phyloP scores from a whole-genome alignment of 2,888 invertebrate species.

The Cheilosia vernalis region DNA sequence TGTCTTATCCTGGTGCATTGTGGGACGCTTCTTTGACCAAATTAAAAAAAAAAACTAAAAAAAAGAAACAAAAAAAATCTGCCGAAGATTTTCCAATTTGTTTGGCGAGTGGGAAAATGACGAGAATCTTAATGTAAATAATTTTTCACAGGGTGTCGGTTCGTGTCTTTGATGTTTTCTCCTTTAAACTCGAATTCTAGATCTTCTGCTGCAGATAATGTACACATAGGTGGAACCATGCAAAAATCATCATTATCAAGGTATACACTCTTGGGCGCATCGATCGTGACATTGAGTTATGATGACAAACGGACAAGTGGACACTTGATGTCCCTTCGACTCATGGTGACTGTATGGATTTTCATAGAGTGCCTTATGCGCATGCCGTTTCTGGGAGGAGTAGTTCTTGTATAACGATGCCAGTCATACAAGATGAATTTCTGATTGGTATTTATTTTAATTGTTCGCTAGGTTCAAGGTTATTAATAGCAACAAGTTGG shows the following conservation, averaged over 20 bases:
- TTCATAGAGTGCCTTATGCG: neutral
- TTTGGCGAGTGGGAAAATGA: constrained; percentile 49
- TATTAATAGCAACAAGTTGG: neutral
- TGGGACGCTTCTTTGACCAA: constrained; percentile 35
- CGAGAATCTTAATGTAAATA: constrained; percentile 44
- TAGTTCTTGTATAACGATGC: neutral
- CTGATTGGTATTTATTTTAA: neutral
- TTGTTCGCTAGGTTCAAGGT: neutral
- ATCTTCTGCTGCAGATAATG: constrained; percentile 48
- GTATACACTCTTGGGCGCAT: constrained; percentile 16
- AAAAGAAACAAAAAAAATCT: neutral
- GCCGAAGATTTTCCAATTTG: constrained; percentile 22
- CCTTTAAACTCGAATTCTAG: constrained; percentile 62
- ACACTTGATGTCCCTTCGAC: constrained; percentile 43
- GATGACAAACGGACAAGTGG: constrained; percentile 49
- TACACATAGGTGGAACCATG: neutral
- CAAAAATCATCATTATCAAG: constrained; percentile 58
- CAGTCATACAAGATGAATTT: neutral
- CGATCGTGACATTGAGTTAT: constrained; percentile 65
- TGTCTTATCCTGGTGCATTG: constrained; percentile 14
- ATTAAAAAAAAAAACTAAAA: constrained; percentile 1
- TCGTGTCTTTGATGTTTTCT: constrained; percentile 48
- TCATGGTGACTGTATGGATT: neutral
- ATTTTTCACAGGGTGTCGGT: constrained; percentile 36
- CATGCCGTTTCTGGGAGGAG: neutral